phyloP scores from a whole-genome alignment of 2,888 invertebrate genomes.

The Pollenia griseotomentosa region DNA sequence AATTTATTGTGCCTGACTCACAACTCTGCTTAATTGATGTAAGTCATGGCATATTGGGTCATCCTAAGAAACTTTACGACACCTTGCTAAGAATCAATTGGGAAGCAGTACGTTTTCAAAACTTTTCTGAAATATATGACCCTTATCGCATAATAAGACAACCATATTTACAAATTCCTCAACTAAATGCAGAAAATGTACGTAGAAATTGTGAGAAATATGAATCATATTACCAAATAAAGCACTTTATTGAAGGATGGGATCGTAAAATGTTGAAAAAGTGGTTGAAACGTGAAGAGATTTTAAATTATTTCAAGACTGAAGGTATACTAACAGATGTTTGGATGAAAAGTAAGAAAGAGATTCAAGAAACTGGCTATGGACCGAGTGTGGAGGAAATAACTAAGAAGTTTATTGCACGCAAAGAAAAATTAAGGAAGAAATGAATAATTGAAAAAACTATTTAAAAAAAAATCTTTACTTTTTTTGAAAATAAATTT shows the following conservation, averaged over 20 bases:
- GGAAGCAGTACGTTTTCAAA: conserved; percentile 78
- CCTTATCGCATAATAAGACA: conserved; percentile 80
- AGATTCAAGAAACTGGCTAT: conserved; percentile 63
- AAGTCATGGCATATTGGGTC: conserved; percentile 82
- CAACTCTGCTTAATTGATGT: conserved; percentile 81
- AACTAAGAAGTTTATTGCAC: conserved; percentile 65
- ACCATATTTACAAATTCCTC: conserved; percentile 79
- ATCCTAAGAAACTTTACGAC: conserved; percentile 81
- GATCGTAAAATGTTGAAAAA: conserved; percentile 74
- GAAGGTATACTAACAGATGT: conserved; percentile 76
- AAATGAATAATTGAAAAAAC: conserved; percentile 24
- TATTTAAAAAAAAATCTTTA: not conserved
- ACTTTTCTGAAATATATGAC: conserved; percentile 79
- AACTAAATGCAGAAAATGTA: conserved; percentile 74
- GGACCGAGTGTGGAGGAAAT: conserved; percentile 74
- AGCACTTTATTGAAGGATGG: conserved; percentile 76
- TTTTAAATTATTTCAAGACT: conserved; percentile 76
- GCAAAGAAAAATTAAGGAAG: conserved; percentile 73
- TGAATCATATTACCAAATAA: conserved; percentile 78
- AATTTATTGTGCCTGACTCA: conserved; percentile 81
- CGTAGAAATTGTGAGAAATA: conserved; percentile 74
- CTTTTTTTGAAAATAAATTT: not conserved
- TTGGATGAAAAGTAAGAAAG: conserved; percentile 74
- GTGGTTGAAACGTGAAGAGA: conserved; percentile 77
- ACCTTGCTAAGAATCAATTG: conserved; percentile 80